Base-by-base conservation (phyloP, 2,888 invertebrate genomes). In the Yponomeuta plumbellus region DNA sequence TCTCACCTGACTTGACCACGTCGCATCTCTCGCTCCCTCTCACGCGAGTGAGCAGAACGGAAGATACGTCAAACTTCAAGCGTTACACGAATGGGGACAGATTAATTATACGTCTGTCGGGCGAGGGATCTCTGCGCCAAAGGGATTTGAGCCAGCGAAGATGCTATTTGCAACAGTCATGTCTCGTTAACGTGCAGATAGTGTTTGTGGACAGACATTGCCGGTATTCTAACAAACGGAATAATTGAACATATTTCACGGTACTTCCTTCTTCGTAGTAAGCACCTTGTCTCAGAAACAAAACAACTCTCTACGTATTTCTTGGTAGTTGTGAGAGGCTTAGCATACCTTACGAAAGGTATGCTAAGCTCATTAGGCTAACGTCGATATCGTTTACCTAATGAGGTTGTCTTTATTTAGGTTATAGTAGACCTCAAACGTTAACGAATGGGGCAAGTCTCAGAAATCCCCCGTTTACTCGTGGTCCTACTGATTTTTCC, bases 101-200 rank as follows among this genome's bases (percentile, higher is more conserved):
- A 52, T 52, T 52, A 52, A 52, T 52, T 52, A 52, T 52, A 52
- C 44, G 44, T 52, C 44, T 52, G 44, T 52, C 17, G 44, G 44
- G 17, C 44, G 44, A 52, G 17, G 44, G 44, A 52, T 52, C 44
- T 13, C 44, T 52, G 44, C 17, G 44, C 44, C 44, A 52, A 52
- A 17, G 44, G 44, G 44, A 52, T 52, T 52, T 13, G 44, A 52
- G 44, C 13, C 44, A 52, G 17, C 44, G 44, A 17, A 52, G 44
- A 52, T 52, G 44, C 44, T 52, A 52, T 52, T 52, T 52, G 44
- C 44, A 52, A 52, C 44, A 52, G 44, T 52, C 44, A 13, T 52
- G 44, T 52, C 44, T 52, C 44, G 44, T 52, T 52, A 52, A 52
- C 44, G 44, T 52, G 44, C 44, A 52, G 44, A 52, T 52, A 52